Conservation (phyloP, 2,888 invertebrate species). For the Hemistola chrysoprasaria region DNA sequence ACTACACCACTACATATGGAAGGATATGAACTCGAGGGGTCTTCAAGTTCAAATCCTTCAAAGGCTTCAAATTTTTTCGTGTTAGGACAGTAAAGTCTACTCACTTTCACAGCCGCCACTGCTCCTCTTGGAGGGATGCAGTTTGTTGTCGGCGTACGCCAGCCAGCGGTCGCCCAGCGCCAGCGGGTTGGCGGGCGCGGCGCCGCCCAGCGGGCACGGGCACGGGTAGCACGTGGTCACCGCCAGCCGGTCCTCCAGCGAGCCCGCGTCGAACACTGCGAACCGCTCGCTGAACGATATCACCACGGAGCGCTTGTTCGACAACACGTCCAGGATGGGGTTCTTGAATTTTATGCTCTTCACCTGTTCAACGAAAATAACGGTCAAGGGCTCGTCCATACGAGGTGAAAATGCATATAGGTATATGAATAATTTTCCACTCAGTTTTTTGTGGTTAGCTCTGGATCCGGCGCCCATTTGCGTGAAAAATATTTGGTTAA, state of each 20-base stretch:
- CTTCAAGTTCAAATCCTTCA: no score
- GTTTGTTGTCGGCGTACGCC: slow-evolving; percentile 93
- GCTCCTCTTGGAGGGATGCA: slow-evolving; percentile 89
- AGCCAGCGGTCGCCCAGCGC: slow-evolving; percentile 93
- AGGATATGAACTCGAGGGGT: no score
- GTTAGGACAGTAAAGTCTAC: no score
- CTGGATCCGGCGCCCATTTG: no score
- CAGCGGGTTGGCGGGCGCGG: slow-evolving; percentile 86
- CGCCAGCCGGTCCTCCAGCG: slow-evolving; percentile 92
- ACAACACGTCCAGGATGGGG: slow-evolving; percentile 92
- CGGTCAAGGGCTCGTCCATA: no score
- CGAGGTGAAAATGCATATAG: no score
- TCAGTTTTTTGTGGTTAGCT: no score
- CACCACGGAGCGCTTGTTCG: slow-evolving; percentile 94
- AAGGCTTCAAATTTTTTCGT: no score
- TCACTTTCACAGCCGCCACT: slow-evolving; percentile 91
- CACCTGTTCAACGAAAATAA: no score
- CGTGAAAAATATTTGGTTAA: no score
- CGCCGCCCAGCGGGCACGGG: slow-evolving; percentile 86
- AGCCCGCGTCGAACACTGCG: slow-evolving; percentile 94
- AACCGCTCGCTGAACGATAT: slow-evolving; percentile 95
- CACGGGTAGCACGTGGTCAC: slow-evolving; percentile 95
- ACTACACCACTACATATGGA: no score
- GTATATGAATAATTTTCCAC: no score
- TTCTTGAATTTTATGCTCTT: slow-evolving; percentile 97